Evolutionary conservation across 1,140 invertebrate genomes (phyloP), one percentile per base, ranked within the genome.

Genomic region (Caenorhabditis brenneri): DNA sequence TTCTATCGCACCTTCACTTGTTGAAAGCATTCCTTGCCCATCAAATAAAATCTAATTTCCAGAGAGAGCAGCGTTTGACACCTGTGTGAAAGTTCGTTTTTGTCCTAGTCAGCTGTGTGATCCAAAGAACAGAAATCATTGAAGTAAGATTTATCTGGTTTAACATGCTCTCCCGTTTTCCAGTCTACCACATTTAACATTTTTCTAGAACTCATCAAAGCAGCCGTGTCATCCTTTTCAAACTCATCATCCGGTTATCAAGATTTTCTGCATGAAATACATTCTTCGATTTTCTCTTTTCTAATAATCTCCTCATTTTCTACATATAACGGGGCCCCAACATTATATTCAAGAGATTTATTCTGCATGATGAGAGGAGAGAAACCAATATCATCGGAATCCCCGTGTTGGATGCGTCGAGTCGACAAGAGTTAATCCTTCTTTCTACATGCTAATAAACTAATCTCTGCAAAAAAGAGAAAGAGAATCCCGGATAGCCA

Each of bases 351-450:
- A 27, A 74, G 65, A 74, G 65, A 74, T 74, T 74, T 74, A 42
- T 74, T 42, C 65, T 42, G 65, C 65, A 42, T 74, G 36, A 39
- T 74, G 65, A 74, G 65, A 74, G 65, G 65, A 74, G 65, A 15
- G 65, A 74, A 74, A 74, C 65, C 65, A 74, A 74, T 74, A 74
- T 74, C 65, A 42, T 74, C 65, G 65, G 46, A 74, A 74, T 74
- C 65, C 65, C n/a, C 22, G 58, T 65, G 36, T 42, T 74, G 65
- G 36, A 46, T 74, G 65, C 22, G 65, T 42, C 65, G 65, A 24
- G 6, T 74, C 65, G 33, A 42, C 33, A 74, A 42, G 65, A 74
- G 65, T 74, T 74, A 74, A 74, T 74, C 65, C 65, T 74, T 74
- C 36, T 74, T 74, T 46, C 36, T 39, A 74, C 65, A 74, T 42